Evolutionary conservation across 2,888 invertebrate species (phyloP).

Genomic region (Hydrotaea diabolus): DNA sequence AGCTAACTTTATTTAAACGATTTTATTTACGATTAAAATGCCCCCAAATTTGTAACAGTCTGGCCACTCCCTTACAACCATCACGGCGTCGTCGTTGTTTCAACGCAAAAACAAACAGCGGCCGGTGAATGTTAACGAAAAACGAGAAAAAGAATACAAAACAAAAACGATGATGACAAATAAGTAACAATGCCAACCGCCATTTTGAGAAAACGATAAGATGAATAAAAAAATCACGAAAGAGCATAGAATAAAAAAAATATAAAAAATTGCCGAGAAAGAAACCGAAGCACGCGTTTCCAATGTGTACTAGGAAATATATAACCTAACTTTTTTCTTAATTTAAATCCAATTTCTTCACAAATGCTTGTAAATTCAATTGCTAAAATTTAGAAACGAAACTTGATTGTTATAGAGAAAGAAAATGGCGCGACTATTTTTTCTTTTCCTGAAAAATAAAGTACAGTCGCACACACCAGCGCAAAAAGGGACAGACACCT

Average conservation of each 20-base stretch:
- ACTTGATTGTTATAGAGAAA: neutral
- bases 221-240: slow-evolving; percentile 72
- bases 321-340: slow-evolving; percentile 70
- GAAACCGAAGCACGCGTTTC: slow-evolving; percentile 68
- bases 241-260: slow-evolving; percentile 62
- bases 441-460: slow-evolving; percentile 63
- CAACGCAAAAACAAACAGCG: slow-evolving; percentile 38
- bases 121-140: slow-evolving; percentile 51
- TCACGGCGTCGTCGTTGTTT: neutral
- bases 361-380: neutral
- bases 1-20: too few species aligned
- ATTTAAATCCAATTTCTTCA: slow-evolving; percentile 62
- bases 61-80: neutral
- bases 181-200: slow-evolving; percentile 62
- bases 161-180: slow-evolving; percentile 57
- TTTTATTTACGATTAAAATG: neutral
- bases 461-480: slow-evolving; percentile 67
- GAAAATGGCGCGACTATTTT: neutral
- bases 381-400: slow-evolving; percentile 14
- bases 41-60: neutral
- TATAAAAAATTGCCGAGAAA: slow-evolving; percentile 70
- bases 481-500: slow-evolving; percentile 13
- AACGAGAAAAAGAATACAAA: slow-evolving; percentile 40
- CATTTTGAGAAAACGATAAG: slow-evolving; percentile 71
- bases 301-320: slow-evolving; percentile 41